phyloP scores from a whole-genome alignment of 2,797 vertebrate species.

The Ammospiza maritima region DNA sequence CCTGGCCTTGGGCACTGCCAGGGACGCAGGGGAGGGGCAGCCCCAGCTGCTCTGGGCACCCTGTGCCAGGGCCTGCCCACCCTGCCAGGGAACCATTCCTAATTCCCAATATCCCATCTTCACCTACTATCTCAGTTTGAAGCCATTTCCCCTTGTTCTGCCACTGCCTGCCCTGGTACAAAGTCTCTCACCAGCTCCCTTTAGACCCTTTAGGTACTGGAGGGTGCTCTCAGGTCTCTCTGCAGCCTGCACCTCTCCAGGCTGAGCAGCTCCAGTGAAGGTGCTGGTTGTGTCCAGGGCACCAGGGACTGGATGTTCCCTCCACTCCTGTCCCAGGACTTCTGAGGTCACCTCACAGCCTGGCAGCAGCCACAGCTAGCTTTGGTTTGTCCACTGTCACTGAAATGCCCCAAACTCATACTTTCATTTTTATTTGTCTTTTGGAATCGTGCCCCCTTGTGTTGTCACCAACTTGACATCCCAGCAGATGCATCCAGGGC shows the following conservation, averaged over 20 bases:
- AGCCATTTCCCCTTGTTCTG: background rate
- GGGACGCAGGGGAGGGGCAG: background rate
- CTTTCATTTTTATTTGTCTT: background rate
- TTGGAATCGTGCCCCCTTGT: accelerated
- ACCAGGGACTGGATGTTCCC: background rate
- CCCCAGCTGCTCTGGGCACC: background rate
- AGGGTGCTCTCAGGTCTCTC: background rate
- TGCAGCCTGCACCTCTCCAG: background rate
- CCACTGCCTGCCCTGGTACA: too few relatives aligned
- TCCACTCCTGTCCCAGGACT: background rate
- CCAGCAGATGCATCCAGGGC: background rate
- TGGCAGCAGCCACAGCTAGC: background rate
- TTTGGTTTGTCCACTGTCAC: accelerated
- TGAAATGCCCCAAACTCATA: background rate
- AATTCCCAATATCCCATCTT: accelerated
- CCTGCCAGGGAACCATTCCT: background rate
- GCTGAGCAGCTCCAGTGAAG: background rate
- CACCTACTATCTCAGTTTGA: background rate
- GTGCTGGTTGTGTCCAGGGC: too few relatives aligned
- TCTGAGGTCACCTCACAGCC: accelerated
- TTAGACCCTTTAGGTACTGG: background rate
- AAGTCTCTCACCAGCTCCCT: background rate
- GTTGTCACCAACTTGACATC: background rate
- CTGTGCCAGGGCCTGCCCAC: background rate
- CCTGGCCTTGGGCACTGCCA: background rate